These are phyloP conservation scores for Monodelphis domestica DNA, from an alignment of 2,797 vertebrate genomes.

Conservation along the genomic window DNA sequence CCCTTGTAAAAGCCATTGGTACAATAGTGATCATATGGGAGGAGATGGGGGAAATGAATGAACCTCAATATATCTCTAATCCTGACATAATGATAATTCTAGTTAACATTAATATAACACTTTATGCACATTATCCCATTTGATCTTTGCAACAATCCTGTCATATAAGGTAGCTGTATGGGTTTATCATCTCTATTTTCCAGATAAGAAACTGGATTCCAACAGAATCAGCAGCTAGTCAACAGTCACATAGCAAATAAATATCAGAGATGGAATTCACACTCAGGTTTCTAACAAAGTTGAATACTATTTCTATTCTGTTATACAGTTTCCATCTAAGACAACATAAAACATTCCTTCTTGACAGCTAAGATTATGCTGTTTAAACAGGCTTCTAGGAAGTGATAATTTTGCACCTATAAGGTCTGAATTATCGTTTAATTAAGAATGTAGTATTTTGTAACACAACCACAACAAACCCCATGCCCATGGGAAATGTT, in stretches of 20 bases:
- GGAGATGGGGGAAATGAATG: neutral
- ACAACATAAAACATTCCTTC: neutral
- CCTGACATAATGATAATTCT: neutral
- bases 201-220: neutral
- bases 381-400: neutral
- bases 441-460: neutral
- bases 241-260: neutral
- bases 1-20: neutral
- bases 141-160: neutral
- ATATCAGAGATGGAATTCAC: neutral
- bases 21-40: neutral
- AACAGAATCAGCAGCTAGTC: neutral
- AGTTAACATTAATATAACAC: neutral
- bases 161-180: neutral
- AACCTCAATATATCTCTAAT: neutral
- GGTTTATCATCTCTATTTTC: neutral
- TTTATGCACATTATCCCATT: neutral
- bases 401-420: neutral
- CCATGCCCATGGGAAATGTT: neutral
- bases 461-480: neutral
- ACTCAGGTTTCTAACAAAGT: neutral
- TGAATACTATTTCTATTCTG: neutral
- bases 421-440: neutral
- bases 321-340: neutral
- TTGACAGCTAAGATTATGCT: neutral